Percentiles rank a stretch among this genome's conserved stretches.
phyloP scores from a whole-genome alignment of 2,113 vertebrate genomes.

The Podarcis raffonei region DNA sequence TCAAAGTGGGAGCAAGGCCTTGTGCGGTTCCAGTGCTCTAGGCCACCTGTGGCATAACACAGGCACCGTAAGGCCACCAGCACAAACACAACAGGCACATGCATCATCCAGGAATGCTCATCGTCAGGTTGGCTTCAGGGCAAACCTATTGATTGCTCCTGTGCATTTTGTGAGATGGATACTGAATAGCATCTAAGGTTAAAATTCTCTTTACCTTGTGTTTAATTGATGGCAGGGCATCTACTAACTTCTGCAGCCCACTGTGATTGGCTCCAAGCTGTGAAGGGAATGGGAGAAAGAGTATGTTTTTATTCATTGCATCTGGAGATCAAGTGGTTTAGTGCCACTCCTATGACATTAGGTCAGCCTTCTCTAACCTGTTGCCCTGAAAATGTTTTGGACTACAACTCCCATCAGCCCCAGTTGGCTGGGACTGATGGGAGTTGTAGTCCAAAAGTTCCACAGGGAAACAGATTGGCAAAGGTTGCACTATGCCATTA shows the following conservation, averaged over 20 bases:
- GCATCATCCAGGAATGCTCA: background rate
- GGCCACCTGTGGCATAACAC: too few species aligned
- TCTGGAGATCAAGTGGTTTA: background rate
- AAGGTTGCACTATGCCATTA: background rate
- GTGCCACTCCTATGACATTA: background rate
- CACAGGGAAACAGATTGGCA: too few species aligned
- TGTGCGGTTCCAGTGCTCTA: too few species aligned
- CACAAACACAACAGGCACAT: background rate
- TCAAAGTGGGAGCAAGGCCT: too few species aligned
- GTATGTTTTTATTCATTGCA: background rate
- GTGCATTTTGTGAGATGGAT: background rate
- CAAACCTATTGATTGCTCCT: too few species aligned
- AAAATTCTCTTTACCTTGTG: slow-evolving; percentile 83
- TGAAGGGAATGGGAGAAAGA: background rate
- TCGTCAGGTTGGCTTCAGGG: too few species aligned
- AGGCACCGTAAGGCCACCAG: too few species aligned
- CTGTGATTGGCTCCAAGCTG: slow-evolving; percentile 89
- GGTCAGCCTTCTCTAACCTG: background rate
- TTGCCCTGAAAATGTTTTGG: too few species aligned
- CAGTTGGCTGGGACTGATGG: too few species aligned
- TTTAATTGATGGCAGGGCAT: slow-evolving; percentile 89
- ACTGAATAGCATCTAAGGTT: background rate
- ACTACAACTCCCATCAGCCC: too few species aligned
- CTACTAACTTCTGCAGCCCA: slow-evolving; percentile 92
- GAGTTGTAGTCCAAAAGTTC: too few species aligned